Percentiles rank a stretch among this genome's conserved stretches.
Evolutionary conservation across 2,888 invertebrate species (phyloP).

Genomic region (Rugalucina vietnamica): DNA sequence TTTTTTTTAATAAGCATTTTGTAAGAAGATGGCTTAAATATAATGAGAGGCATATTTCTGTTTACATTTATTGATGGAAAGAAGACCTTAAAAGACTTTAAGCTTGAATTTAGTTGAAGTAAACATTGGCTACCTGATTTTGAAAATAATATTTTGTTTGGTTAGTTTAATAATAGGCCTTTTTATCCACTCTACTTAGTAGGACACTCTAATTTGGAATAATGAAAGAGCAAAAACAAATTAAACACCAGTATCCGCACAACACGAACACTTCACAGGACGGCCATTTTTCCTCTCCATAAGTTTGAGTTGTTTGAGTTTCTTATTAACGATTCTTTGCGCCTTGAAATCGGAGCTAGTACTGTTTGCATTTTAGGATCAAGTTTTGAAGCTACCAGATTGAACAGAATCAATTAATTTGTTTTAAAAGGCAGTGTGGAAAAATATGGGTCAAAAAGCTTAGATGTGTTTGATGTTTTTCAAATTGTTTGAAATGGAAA

Average conservation of each 20-base stretch:
- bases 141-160: background rate
- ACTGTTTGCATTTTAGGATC: conserved; percentile 7
- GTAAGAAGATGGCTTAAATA: too few species aligned
- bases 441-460: background rate
- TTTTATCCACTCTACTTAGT: background rate
- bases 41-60: background rate
- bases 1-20: too few species aligned
- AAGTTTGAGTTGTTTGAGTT: background rate
- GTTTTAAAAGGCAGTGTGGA: background rate
- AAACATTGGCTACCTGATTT: background rate
- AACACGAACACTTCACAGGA: background rate
- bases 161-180: background rate
- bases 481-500: too few species aligned
- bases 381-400: conserved; percentile 7
- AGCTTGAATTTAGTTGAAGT: background rate
- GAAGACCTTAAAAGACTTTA: background rate
- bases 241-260: background rate
- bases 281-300: background rate
- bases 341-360: background rate
- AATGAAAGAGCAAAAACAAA: background rate
- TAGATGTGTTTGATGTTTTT: background rate
- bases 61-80: background rate
- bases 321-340: background rate
- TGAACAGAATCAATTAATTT: conserved; percentile 9
- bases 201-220: background rate